These are phyloP conservation scores for Pristionchus arcanus DNA, from an alignment of 2,888 invertebrate species.

Conservation along the genomic window DNA sequence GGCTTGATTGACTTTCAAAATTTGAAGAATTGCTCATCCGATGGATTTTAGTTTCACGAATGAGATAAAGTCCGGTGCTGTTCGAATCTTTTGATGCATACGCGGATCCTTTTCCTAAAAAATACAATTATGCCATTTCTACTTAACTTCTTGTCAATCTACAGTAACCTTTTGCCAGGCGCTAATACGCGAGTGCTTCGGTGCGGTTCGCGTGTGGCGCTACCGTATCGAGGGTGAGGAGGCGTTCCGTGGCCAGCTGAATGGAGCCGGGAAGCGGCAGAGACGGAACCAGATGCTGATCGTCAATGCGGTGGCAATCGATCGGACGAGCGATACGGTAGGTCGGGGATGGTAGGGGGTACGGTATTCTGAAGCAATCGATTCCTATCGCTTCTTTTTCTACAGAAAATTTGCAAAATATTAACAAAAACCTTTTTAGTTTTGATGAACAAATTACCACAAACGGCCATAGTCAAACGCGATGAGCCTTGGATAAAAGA, in stretches of 20 bases:
- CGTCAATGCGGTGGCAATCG: slow-evolving; percentile 19
- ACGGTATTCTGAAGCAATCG: too few relatives aligned
- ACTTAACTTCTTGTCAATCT: not conserved
- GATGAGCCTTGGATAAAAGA: too few relatives aligned
- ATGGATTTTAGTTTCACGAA: not conserved
- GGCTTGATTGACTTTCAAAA: too few relatives aligned
- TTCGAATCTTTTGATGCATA: not conserved
- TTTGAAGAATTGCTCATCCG: too few relatives aligned
- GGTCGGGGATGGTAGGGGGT: not conserved
- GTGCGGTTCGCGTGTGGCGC: not conserved
- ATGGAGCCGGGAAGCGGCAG: not conserved
- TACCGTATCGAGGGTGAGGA: not conserved
- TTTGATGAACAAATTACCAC: too few relatives aligned
- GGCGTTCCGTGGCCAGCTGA: not conserved
- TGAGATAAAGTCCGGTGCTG: too few relatives aligned
- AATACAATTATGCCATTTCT: too few relatives aligned
- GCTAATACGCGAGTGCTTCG: not conserved
- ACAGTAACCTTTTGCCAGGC: not conserved
- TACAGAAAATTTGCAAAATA: too few relatives aligned
- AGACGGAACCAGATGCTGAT: slow-evolving; percentile 14
- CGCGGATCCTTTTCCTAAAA: not conserved
- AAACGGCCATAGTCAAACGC: too few relatives aligned
- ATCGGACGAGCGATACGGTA: slow-evolving; percentile 29
- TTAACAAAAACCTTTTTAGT: too few relatives aligned
- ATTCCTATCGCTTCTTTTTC: too few relatives aligned